Base-by-base conservation (phyloP, 2,888 invertebrate species). In the Merodon equestris region DNA sequence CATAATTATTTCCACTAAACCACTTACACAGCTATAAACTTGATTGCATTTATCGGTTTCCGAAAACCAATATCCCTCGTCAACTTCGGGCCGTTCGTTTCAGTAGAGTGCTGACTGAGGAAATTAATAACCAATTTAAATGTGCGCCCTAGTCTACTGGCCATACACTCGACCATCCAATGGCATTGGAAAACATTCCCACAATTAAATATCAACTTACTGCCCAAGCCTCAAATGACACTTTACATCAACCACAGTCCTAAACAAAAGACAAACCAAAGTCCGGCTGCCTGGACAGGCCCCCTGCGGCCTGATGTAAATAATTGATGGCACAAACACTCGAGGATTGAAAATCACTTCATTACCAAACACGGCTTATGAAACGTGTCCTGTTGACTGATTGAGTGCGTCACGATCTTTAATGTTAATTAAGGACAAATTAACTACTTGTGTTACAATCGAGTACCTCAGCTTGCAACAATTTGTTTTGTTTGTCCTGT, bases 341-440 rank as follows among this genome's bases (percentile, higher is more conserved):
- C 47, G 19, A 45, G 13, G 45, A 51, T 14, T 66, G 14, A 19
- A 54, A 66, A 47, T 58, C 72, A 53, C 57, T 40, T 66, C 34
- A 58, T 13, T 47, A 14, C 36, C 42, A 38, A 42, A 57, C 14
- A 42, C 15, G 45, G 58, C 63, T 66, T 66, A 48, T 54, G 48
- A 60, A 66, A 60, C 38, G 53, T 14, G 14, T 58, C 45, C 47
- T 72, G 51, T 44, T 53, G 53, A 66, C 64, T 58, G 72, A 58
- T 51, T 47, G 45, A 66, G 48, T 73, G 53, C 45, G 73, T 53
- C 58, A 47, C 66, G 50, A 48, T 48, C 36, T 34, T 66, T 66
- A 44, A 54, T 60, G 60, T 66, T 73, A 66, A 66, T 73, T 66
- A 66, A 50, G 42, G 34, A 34, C 58, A 44, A 60, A 66, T 73